Evolutionary conservation across 1,140 invertebrate genomes (phyloP), one percentile per base, ranked within the genome.

Genomic region (Drosophila novamexicana): DNA sequence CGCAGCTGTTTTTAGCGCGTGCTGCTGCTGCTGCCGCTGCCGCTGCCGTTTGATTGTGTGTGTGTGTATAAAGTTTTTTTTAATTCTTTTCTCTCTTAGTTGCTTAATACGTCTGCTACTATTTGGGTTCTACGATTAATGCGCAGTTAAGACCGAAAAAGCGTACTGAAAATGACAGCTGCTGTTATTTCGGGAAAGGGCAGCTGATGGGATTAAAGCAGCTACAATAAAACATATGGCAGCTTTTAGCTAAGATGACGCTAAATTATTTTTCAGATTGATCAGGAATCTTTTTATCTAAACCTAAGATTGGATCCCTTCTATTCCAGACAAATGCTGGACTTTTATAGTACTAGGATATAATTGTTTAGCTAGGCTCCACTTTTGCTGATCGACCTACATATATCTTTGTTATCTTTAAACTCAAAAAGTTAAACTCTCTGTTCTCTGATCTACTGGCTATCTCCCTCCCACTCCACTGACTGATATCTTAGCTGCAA

Each of bases 91-190:
- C 44, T 45, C 14, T 9, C 53, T 67, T 34, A 29, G 63, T 54
- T 58, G 18, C 58, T 29, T 54, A 53, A 63, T 62, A 44, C 36
- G 42, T 53, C 70, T 58, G 47, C 69, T 72, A 59, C 69, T 58
- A 59, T 72, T 72, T 67, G 54, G 39, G 54, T 18, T 53, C 66
- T 67, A 45, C 62, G 54, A 58, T 67, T 66, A 66, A 12, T 42
- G 42, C 61, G 18, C 37, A 61, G 37, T 58, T 67, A 58, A 50
- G 61, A 39, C 50, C 18, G 29, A 32, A 40, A 50, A 37, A 42
- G 12, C 6, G 22, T 44, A 58, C 22, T 34, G 9, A 8, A 9
- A 58, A 14, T 10, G 40, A 10, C 9, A 45, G 14, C 14, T 47
- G 29, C 42, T 57, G n/a, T 34, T 49, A 58, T 29, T 50, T 54